Evolutionary conservation across 2,113 vertebrate species (phyloP).

Genomic region (Opisthocomus hoazin): DNA sequence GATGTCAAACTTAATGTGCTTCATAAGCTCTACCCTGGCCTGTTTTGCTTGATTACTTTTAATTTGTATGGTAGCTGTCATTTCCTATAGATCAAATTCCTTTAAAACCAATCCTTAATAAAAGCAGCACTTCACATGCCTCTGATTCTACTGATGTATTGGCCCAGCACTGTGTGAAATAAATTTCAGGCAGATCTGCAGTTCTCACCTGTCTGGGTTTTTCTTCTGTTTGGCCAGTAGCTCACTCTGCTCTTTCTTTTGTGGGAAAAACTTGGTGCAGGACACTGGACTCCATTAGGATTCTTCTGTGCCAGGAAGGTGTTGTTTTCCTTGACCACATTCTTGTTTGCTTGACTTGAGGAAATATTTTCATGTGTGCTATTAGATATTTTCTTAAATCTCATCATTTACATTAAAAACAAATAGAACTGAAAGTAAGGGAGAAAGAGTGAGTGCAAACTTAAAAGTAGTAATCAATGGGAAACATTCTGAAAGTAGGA

Average conservation of each 20-base stretch:
- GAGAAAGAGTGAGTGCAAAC: background rate
- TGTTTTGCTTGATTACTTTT: background rate
- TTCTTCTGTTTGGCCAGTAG: background rate
- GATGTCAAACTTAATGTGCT: background rate
- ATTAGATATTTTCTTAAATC: background rate
- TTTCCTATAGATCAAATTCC: background rate
- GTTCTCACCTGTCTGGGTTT: background rate
- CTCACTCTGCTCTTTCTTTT: background rate
- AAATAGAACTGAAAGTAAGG: background rate
- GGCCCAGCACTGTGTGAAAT: background rate
- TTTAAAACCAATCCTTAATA: background rate
- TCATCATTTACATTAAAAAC: background rate
- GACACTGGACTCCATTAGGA: background rate
- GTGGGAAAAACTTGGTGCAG: background rate
- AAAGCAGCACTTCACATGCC: background rate
- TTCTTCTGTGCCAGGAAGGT: background rate
- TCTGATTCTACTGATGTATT: background rate
- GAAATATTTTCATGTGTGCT: background rate
- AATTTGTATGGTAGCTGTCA: background rate
- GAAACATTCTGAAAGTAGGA: background rate
- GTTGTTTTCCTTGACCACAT: background rate
- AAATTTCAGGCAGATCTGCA: background rate
- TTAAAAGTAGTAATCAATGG: background rate
- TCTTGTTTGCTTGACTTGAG: background rate
- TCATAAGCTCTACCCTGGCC: background rate